These are phyloP conservation scores for Nomada fabriciana DNA, from an alignment of 2,888 invertebrate genomes.

Conservation along the genomic window DNA sequence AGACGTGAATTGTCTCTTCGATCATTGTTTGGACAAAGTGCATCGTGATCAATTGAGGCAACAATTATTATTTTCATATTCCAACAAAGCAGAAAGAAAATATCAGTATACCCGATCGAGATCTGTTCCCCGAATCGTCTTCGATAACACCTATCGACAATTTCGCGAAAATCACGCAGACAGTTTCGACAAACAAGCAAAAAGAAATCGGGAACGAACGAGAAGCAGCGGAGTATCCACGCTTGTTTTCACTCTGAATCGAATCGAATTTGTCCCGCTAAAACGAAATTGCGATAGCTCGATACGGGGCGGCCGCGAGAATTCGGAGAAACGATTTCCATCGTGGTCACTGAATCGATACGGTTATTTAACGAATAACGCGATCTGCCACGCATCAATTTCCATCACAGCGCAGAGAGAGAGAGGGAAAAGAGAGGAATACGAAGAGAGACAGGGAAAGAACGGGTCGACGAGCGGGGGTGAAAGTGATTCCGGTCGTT, in stretches of 20 bases:
- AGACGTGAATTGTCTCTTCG: no score
- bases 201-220: not conserved
- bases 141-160: not conserved
- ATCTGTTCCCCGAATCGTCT: not conserved
- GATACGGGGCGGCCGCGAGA: not conserved
- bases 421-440: not conserved
- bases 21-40: no score
- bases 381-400: conserved; percentile 54
- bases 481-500: conserved; percentile 51
- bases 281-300: conserved; percentile 11
- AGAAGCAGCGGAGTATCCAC: not conserved
- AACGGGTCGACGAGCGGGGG: conserved; percentile 5
- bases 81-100: no score
- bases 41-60: no score
- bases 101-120: not conserved
- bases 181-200: no score
- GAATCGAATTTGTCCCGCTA: conserved; percentile 11
- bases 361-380: conserved; percentile 66
- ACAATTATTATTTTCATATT: no score
- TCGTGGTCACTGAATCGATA: conserved; percentile 41
- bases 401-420: conserved; percentile 24
- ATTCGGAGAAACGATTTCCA: conserved; percentile 38
- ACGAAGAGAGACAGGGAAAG: not conserved
- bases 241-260: not conserved
- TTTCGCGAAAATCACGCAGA: not conserved